Percentiles rank a stretch among this genome's conserved stretches.
These are phyloP conservation scores for Brachypterus glaber DNA, from an alignment of 2,888 invertebrate genomes.

Conservation along the genomic window DNA sequence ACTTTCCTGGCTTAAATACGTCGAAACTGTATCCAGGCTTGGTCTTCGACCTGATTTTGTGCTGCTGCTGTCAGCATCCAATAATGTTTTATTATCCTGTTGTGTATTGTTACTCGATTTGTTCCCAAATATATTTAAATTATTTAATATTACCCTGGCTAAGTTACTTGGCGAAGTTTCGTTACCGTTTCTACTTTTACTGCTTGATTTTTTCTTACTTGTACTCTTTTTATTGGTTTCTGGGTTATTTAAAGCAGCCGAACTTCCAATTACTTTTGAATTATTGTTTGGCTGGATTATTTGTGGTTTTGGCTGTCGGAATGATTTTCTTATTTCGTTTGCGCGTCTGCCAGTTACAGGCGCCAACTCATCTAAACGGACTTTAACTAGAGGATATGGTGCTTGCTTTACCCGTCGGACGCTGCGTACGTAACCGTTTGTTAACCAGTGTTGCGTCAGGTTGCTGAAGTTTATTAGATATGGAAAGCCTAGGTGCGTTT, in stretches of 20 bases:
- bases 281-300: slow-evolving; percentile 17
- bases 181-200: slow-evolving; percentile 35
- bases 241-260: slow-evolving; percentile 29
- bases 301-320: too few relatives aligned
- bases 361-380: slow-evolving; percentile 45
- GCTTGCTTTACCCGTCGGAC: slow-evolving; percentile 70
- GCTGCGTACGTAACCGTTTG: slow-evolving; percentile 59
- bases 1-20: slow-evolving; percentile 80
- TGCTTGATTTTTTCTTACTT: slow-evolving; percentile 41
- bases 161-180: slow-evolving; percentile 53
- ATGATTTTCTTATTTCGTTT: slow-evolving; percentile 31
- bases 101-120: slow-evolving; percentile 33
- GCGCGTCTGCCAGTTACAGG: slow-evolving; percentile 30
- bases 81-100: slow-evolving; percentile 34
- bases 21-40: slow-evolving; percentile 80
- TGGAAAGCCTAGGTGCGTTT: slow-evolving; percentile 58
- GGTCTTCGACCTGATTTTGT: slow-evolving; percentile 69
- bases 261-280: slow-evolving; percentile 31
- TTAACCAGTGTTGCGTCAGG: slow-evolving; percentile 63
- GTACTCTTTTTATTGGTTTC: slow-evolving; percentile 24
- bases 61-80: slow-evolving; percentile 61
- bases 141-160: slow-evolving; percentile 68
- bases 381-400: slow-evolving; percentile 71
- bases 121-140: slow-evolving; percentile 68
- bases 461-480: slow-evolving; percentile 69